Base-by-base conservation (phyloP, 2,113 vertebrate genomes). In the Tautogolabrus adspersus region DNA sequence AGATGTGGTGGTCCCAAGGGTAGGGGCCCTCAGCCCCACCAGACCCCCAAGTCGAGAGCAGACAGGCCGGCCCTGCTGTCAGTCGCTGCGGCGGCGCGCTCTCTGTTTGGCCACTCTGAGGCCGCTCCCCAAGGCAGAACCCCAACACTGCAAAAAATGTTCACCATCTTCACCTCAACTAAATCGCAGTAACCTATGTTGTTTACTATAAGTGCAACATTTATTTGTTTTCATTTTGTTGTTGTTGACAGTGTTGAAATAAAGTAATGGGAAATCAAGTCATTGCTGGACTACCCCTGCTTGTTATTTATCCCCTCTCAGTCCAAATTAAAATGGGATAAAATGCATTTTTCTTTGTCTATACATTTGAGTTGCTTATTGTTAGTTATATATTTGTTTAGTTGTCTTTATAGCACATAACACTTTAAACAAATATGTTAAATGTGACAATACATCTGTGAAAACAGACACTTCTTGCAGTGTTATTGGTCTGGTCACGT, bases 1-100 rank as follows among this genome's bases (percentile, higher is more conserved):
- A 98, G 97, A 98, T 99, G 97, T 99, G 96, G 94, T 54, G 91
- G 93, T 96, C 96, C 95, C 96, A 83, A 93, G 96, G 97, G 91
- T 85, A 83, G 90, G 88, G 84, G 86, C 72, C 72, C 91, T 77
- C 86, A 75, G 83, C 84, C 87, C 74, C 88, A 76, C 87, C 91
- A 94, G 92, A 90, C 93, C 89, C 93, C 94, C 92, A 92, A 90
- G 91, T 91, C 38, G 68, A 91, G 86, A 92, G 92, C 94, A 92
- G 90, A 93, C 91, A 90, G 90, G 87, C 87, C 81, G 90, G 85
- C 88, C 90, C 85, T 89, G 89, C 85, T 93, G 89, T 88, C 93
- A 93, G 90, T 86, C 72, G 66, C 66, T 46, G 85, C 74, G 72
- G 86, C 68, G 77, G 87, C 88, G 66, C 89, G 86, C 84, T 80